phyloP scores from a whole-genome alignment of 2,113 vertebrate species.

The Colius striatus region DNA sequence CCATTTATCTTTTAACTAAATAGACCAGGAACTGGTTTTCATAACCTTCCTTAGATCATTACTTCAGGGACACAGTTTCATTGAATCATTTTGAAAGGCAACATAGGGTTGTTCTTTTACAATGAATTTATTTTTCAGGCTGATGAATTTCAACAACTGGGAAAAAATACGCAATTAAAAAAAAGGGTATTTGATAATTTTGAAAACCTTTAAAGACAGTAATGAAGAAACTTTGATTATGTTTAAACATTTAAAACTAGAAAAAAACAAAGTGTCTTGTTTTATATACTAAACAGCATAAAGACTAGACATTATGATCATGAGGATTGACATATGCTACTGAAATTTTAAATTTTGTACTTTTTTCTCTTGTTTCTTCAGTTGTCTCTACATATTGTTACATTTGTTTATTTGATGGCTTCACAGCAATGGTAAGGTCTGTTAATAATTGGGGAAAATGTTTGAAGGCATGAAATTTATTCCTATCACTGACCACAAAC shows the following conservation, averaged over 20 bases:
- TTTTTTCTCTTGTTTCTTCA: not conserved
- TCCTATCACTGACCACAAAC: not conserved
- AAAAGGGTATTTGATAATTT: not conserved
- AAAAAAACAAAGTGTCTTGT: not conserved
- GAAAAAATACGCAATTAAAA: not conserved
- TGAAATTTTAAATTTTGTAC: not conserved
- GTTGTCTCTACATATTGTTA: not conserved
- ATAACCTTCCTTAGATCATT: not conserved
- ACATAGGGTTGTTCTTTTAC: not conserved
- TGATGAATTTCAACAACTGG: not conserved
- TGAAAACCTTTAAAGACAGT: not conserved
- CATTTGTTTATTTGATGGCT: not conserved
- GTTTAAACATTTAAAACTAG: not conserved
- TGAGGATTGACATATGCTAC: not conserved
- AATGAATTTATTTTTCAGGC: not conserved
- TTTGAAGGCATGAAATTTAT: not conserved
- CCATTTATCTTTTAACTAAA: not conserved
- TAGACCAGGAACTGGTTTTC: not conserved
- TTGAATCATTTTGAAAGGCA: not conserved
- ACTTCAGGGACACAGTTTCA: not conserved
- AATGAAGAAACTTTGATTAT: not conserved
- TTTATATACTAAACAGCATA: not conserved
- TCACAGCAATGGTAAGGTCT: not conserved
- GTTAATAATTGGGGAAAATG: not conserved
- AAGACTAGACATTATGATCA: not conserved